These are phyloP conservation scores for Entomobrya multifasciata DNA, from an alignment of 2,888 invertebrate genomes.

Conservation along the genomic window DNA sequence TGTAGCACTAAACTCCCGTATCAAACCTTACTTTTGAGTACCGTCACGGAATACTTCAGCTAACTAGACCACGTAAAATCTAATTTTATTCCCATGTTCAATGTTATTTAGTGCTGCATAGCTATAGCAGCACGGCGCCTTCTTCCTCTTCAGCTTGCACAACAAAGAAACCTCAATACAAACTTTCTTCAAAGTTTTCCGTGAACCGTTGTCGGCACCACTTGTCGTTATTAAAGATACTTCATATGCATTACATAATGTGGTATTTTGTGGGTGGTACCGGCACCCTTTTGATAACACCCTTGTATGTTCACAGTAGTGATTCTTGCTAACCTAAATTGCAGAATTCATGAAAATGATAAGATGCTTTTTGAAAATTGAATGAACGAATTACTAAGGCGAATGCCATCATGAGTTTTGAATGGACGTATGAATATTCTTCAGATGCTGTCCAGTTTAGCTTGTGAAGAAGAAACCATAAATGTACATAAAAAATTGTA, in stretches of 20 bases:
- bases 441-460: neutral
- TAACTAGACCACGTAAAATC: neutral
- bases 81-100: neutral
- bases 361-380: neutral
- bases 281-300: neutral
- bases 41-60: constrained; percentile 11
- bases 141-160: neutral
- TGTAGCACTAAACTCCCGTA: no score
- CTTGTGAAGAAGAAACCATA: neutral
- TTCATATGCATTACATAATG: neutral
- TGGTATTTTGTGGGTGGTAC: constrained; percentile 11
- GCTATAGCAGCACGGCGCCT: constrained; percentile 19
- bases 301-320: neutral
- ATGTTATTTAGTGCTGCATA: no score
- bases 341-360: constrained; percentile 1
- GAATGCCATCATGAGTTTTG: neutral
- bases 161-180: constrained; percentile 24
- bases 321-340: neutral
- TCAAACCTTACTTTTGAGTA: no score
- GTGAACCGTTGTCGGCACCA: neutral
- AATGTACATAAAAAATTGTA: neutral
- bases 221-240: constrained; percentile 19
- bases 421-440: constrained; percentile 12
- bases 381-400: neutral
- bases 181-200: constrained; percentile 29